Base-by-base conservation (phyloP, 2,888 invertebrate genomes). In the Silvanus unidentatus region DNA sequence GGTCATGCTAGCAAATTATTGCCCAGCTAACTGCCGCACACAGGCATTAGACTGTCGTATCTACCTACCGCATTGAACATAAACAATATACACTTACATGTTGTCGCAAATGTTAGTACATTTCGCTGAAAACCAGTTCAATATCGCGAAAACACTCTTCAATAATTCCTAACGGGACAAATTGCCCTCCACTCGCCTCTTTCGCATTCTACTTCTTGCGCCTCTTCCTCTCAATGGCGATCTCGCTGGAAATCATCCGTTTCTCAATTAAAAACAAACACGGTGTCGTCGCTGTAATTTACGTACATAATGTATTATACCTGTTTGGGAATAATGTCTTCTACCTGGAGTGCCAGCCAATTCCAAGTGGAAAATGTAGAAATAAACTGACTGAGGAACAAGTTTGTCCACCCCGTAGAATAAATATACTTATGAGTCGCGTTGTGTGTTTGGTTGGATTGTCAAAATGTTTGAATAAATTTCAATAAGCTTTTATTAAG, bases 381-480 rank as follows among this genome's bases (percentile, higher is more conserved):
- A 32, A 32, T 32, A 9, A 28, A 32, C 32, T 32, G 22, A 32
- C 4, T 32, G n/a, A 32, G 32, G n/a, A 32, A 32, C 32, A 32
- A 12, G 32, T 32, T 32, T 32, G 32, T n/a, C 13, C 13, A 12
- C 11, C 11, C 13, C 28, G 28, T 32, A 12, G 32, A 32, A 32
- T 28, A 10, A 32, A 32, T 12, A 12, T 22, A 22, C 3, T 22
- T 8, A 22, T 22, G 22, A n/a, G n/a, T n/a, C 32, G 3, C n/a
- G n/a, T 9, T 22, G 8, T 22, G 8, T 22, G 8, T 5, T 3
- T 22, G 22, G 3, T 22, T 32, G 10, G 32, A 32, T 51, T 53
- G 65, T 64, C 65, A 62, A 59, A 64, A 61, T 56, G 60, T 65
- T 64, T 62, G 64, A 67, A 68, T 67, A 67, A 68, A 68, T 66